phyloP scores from a whole-genome alignment of 2,113 vertebrate species.

The Gyps fulvus region DNA sequence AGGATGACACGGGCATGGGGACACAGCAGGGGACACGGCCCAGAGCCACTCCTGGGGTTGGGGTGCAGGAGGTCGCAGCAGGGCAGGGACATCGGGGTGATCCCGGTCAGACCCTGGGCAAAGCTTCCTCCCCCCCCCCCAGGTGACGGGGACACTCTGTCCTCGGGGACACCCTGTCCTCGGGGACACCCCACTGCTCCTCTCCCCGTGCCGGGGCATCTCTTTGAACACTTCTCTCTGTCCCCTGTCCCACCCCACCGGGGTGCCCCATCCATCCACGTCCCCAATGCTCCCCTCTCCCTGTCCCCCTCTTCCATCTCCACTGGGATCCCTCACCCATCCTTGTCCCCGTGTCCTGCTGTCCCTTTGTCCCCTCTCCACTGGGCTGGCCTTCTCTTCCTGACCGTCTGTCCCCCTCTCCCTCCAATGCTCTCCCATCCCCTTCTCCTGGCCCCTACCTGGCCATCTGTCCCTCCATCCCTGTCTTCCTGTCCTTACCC shows the following conservation, averaged over 20 bases:
- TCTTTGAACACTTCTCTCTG: constrained; percentile 24
- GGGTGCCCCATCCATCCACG: background rate
- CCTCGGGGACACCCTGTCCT: background rate
- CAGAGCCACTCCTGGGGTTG: background rate
- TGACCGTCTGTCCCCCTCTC: background rate
- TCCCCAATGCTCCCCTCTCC: background rate
- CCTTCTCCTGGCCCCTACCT: background rate
- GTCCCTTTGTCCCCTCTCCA: background rate
- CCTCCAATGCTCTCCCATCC: background rate
- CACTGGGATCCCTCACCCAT: background rate
- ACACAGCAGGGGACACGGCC: background rate
- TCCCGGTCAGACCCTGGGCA: background rate
- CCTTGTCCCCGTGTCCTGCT: background rate
- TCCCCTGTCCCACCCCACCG: background rate
- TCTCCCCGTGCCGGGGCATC: background rate
- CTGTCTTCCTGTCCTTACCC: too few relatives aligned
- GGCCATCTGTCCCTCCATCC: background rate
- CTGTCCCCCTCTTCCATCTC: background rate
- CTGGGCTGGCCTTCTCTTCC: background rate
- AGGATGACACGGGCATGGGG: background rate
- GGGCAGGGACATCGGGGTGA: background rate
- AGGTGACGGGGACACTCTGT: background rate
- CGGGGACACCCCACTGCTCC: background rate
- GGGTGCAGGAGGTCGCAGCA: background rate
- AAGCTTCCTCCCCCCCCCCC: too few relatives aligned